These are phyloP conservation scores for Rhegmatorhina hoffmannsi DNA, from an alignment of 2,113 vertebrate species.

Conservation along the genomic window DNA sequence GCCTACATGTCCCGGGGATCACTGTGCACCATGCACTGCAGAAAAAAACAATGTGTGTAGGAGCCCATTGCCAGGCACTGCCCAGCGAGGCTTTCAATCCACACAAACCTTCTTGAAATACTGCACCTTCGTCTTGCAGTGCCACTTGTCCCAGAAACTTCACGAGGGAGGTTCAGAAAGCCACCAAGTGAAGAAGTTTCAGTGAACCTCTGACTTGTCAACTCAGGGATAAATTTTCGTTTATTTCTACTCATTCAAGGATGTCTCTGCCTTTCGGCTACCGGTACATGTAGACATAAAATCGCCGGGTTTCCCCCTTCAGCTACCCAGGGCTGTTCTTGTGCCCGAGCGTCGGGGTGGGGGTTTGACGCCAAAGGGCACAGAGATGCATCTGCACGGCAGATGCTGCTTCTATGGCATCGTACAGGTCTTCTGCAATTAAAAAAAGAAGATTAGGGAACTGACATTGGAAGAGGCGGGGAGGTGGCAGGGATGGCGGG, in stretches of 20 bases:
- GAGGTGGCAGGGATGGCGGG: rapidly evolving
- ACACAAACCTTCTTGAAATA: neutral
- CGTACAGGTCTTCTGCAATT: neutral
- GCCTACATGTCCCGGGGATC: rapidly evolving
- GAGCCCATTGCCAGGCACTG: too few species aligned
- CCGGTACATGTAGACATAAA: rapidly evolving
- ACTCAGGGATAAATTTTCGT: rapidly evolving
- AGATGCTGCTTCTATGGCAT: neutral
- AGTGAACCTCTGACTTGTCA: too few species aligned
- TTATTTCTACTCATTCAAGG: neutral
- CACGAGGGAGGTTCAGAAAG: rapidly evolving
- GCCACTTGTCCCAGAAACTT: neutral
- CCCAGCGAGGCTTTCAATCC: rapidly evolving
- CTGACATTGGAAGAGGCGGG: neutral
- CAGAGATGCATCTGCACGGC: neutral
- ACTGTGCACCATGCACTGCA: neutral
- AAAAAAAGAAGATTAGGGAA: neutral
- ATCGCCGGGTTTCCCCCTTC: rapidly evolving
- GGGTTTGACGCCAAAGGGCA: neutral
- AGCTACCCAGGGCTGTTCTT: too few species aligned
- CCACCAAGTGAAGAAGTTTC: neutral
- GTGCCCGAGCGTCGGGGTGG: rapidly evolving
- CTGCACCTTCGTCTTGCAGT: too few species aligned
- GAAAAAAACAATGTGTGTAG: rapidly evolving
- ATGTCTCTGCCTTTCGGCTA: neutral